phyloP scores from a whole-genome alignment of 2,888 invertebrate species.

The Shargacucullia verbasci region DNA sequence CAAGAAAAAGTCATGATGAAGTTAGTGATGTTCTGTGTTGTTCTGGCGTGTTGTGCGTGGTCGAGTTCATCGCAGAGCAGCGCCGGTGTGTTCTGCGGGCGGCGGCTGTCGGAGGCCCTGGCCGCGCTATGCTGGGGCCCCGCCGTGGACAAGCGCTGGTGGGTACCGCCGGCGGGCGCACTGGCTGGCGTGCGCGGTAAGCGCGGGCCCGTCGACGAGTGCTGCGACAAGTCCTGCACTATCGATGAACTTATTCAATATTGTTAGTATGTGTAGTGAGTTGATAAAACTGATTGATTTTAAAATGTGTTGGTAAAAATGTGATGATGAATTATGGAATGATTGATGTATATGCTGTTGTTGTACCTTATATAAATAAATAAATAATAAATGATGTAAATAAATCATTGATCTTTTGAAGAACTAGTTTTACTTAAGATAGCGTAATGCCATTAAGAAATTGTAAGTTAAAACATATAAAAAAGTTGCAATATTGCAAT shows the following conservation, averaged over 20 bases:
- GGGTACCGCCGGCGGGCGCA: slow-evolving; percentile 9
- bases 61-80: slow-evolving; percentile 2
- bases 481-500: too few relatives aligned
- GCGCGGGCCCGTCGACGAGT: slow-evolving; percentile 57
- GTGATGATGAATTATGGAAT: slow-evolving; percentile 18
- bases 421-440: background rate
- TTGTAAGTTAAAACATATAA: background rate
- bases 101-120: slow-evolving; percentile 25
- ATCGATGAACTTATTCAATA: slow-evolving; percentile 55
- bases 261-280: slow-evolving; percentile 31
- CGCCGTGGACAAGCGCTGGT: slow-evolving; percentile 27
- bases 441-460: too few relatives aligned
- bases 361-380: too few relatives aligned
- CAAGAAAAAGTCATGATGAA: slow-evolving; percentile 25
- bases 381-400: too few relatives aligned
- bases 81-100: slow-evolving; percentile 39
- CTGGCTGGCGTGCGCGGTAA: slow-evolving; percentile 48
- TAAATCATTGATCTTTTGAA: slow-evolving; percentile 4
- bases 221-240: slow-evolving; percentile 62
- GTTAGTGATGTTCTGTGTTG: slow-evolving; percentile 12
- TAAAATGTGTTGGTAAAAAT: background rate
- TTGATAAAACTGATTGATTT: background rate
- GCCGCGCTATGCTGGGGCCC: slow-evolving; percentile 34
- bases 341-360: background rate
- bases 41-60: slow-evolving; percentile 18